A percentile compares a stretch with the other conserved stretches of the same genome.
Evolutionary conservation across 2,113 vertebrate genomes (phyloP).

Genomic region (Lethenteron camtschaticum): DNA sequence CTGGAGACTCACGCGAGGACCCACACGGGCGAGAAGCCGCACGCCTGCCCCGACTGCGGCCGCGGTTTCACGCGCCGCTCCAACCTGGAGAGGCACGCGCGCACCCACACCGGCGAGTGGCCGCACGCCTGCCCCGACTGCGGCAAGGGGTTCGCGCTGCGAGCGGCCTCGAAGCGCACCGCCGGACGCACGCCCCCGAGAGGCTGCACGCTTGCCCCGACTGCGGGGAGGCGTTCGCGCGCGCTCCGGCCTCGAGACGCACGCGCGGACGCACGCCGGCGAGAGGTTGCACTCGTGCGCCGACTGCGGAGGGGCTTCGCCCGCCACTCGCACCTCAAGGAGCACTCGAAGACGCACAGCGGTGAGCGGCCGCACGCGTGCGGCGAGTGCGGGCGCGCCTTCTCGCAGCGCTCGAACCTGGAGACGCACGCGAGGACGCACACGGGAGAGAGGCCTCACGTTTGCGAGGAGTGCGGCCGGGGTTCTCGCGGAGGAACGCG

Average conservation of each 20-base stretch:
- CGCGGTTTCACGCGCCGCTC: constrained; percentile 17
- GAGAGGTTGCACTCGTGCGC: constrained; percentile 23
- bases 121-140: constrained; percentile 7
- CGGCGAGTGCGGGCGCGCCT: constrained; percentile 18
- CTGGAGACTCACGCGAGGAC: constrained; percentile 11
- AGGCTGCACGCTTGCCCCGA: neutral
- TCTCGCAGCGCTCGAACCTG: constrained; percentile 18
- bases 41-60: constrained; percentile 9
- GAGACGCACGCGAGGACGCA: constrained; percentile 19
- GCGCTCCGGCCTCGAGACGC: neutral
- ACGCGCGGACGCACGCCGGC: constrained; percentile 4
- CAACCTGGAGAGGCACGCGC: constrained; percentile 18
- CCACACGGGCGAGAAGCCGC: constrained; percentile 18
- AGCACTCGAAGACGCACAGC: constrained; percentile 22
- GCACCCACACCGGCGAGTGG: constrained; percentile 17
- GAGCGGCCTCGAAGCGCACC: neutral
- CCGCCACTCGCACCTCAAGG: constrained; percentile 19
- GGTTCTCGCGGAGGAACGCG: constrained; percentile 7
- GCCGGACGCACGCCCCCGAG: neutral
- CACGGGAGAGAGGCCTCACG: constrained; percentile 15
- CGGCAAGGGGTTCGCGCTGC: neutral
- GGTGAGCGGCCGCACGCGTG: constrained; percentile 18
- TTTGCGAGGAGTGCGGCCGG: constrained; percentile 15
- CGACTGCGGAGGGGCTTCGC: constrained; percentile 24
- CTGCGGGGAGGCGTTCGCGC: neutral